phyloP scores from a whole-genome alignment of 2,797 vertebrate genomes.

The Characodon lateralis region DNA sequence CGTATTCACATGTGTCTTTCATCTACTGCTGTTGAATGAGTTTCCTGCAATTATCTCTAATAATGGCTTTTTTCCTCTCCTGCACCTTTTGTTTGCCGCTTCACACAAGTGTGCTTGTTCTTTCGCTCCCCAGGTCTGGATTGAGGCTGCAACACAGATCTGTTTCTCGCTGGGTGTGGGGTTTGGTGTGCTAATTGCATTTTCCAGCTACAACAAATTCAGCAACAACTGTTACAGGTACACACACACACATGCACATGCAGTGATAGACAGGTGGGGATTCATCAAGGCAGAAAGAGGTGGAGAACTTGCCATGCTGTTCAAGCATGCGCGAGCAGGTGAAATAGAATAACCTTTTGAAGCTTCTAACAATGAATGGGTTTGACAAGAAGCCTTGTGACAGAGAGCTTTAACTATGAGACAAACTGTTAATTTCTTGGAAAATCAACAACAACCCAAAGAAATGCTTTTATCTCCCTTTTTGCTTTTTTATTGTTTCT shows the following conservation, averaged over 20 bases:
- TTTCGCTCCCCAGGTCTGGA: conserved; percentile 89
- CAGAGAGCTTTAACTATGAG: conserved; percentile 43
- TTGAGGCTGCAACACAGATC: conserved; percentile 92
- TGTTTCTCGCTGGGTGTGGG: conserved; percentile 95
- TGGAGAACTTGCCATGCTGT: conserved; percentile 12
- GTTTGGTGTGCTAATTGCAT: conserved; percentile 93
- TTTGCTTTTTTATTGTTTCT: conserved; percentile 25
- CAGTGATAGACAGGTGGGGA: conserved; percentile 14
- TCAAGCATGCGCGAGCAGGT: conserved; percentile 44
- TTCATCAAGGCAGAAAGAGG: conserved; percentile 7
- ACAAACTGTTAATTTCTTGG: conserved; percentile 53
- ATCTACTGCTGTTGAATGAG: conserved; percentile 89
- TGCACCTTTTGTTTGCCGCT: conserved; percentile 79
- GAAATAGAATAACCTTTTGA: conserved; percentile 77
- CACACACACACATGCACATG: conserved; percentile 16
- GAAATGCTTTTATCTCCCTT: conserved; percentile 36
- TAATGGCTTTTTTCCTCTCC: conserved; percentile 85
- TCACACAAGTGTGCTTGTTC: conserved; percentile 77
- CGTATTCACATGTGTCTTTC: conserved; percentile 88
- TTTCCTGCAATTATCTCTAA: conserved; percentile 93
- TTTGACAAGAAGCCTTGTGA: conserved; percentile 58
- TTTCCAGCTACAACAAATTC: conserved; percentile 96
- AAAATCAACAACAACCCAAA: conserved; percentile 48
- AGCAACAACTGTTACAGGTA: conserved; percentile 95
- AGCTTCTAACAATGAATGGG: conserved; percentile 59